Percentiles rank a stretch among this genome's conserved stretches.
Conservation (phyloP, 2,888 invertebrate species). For the Dryobota labecula region DNA sequence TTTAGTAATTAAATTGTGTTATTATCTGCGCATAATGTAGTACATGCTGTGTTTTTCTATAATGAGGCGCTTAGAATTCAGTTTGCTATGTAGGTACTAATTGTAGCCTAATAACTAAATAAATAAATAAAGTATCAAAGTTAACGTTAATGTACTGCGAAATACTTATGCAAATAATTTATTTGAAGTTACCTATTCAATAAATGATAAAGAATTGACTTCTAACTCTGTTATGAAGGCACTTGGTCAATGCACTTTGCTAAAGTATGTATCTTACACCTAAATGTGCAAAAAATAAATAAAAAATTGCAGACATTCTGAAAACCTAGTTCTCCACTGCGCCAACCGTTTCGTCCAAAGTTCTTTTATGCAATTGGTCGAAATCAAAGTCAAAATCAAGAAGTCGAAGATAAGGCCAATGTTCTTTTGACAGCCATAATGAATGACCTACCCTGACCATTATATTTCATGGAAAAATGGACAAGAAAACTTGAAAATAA, state of each 20-base stretch:
- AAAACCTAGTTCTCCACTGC: not conserved
- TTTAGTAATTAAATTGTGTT: too few relatives aligned
- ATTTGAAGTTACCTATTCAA: not conserved
- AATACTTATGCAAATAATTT: constrained; percentile 1
- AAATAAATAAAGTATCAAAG: constrained; percentile 11
- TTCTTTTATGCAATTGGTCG: not conserved
- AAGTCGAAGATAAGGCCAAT: constrained; percentile 4
- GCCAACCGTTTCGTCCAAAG: too few relatives aligned
- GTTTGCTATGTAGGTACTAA: too few relatives aligned
- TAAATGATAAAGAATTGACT: not conserved
- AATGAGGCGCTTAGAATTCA: too few relatives aligned
- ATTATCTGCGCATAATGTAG: too few relatives aligned
- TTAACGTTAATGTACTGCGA: not conserved
- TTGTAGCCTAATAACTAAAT: too few relatives aligned
- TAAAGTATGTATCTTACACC: not conserved
- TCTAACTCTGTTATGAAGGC: not conserved
- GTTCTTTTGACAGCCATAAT: not conserved
- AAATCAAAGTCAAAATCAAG: not conserved
- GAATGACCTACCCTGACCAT: not conserved
- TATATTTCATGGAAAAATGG: constrained; percentile 12
- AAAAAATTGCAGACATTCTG: not conserved
- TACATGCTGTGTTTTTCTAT: too few relatives aligned
- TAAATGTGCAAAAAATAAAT: not conserved
- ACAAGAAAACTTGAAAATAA: constrained; percentile 18
- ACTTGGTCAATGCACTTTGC: not conserved